These are phyloP conservation scores for Trichechus manatus DNA, from an alignment of 2,113 vertebrate genomes.

Conservation along the genomic window DNA sequence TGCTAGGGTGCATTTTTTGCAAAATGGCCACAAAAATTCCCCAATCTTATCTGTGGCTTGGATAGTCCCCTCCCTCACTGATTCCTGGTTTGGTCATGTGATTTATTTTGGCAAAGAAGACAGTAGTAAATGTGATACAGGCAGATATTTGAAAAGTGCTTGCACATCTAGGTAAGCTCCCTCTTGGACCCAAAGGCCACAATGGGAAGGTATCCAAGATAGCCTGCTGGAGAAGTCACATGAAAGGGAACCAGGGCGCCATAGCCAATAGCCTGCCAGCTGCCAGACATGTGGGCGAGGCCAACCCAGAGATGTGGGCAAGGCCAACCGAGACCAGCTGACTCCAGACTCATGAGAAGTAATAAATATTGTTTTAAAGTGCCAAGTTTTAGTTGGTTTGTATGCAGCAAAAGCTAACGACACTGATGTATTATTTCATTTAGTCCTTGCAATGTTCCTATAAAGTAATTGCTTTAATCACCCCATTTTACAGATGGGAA, in stretches of 20 bases:
- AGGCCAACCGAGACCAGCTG: neutral
- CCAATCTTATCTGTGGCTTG: neutral
- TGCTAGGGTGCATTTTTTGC: neutral
- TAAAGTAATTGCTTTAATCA: neutral
- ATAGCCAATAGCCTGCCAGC: rapidly evolving
- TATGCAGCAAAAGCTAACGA: neutral
- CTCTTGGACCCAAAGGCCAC: neutral
- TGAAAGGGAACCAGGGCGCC: rapidly evolving
- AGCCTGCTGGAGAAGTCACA: rapidly evolving
- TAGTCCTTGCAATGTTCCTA: neutral
- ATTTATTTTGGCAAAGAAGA: neutral
- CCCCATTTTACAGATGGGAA: neutral
- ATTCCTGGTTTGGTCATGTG: too few species aligned
- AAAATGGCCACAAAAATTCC: too few species aligned
- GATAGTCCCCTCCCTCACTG: rapidly evolving
- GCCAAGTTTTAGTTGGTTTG: neutral
- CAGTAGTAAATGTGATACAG: too few species aligned
- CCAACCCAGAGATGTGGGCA: too few species aligned
- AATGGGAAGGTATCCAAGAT: rapidly evolving
- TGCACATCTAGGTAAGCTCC: too few species aligned
- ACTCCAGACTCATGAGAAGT: neutral
- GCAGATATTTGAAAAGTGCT: too few species aligned
- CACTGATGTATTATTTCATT: neutral
- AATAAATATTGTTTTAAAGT: neutral
- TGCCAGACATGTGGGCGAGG: neutral